phyloP scores from a whole-genome alignment of 2,113 vertebrate genomes.

The Rhabdornis inornatus region DNA sequence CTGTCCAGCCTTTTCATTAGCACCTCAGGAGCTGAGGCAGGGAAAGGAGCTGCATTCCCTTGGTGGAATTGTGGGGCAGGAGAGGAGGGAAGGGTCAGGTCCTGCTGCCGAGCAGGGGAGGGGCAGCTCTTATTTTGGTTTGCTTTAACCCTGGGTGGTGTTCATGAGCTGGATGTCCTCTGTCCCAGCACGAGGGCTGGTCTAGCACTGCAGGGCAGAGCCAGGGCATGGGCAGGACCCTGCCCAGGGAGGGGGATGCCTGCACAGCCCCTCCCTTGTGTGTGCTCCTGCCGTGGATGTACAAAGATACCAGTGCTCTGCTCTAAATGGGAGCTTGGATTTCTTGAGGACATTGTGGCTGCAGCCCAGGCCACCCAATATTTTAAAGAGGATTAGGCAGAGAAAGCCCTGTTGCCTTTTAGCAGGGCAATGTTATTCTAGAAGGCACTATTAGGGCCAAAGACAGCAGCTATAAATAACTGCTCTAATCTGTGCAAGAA shows the following conservation, averaged over 20 bases:
- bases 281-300: rapidly evolving
- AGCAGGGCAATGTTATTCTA: neutral
- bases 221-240: neutral
- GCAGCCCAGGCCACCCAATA: neutral
- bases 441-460: neutral
- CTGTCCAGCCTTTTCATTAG: neutral
- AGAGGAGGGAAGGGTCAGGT: neutral
- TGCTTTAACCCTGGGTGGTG: neutral
- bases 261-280: too few species aligned
- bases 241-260: neutral
- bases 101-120: neutral
- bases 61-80: rapidly evolving
- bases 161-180: rapidly evolving
- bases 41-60: neutral
- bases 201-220: neutral
- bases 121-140: rapidly evolving
- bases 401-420: neutral
- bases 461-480: neutral
- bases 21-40: neutral
- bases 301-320: rapidly evolving
- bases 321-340: rapidly evolving
- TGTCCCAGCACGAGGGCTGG: rapidly evolving
- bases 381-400: neutral
- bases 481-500: neutral
- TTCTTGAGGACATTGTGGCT: rapidly evolving